Conservation (phyloP, 2,888 invertebrate species). For the Limnephilus rhombicus region DNA sequence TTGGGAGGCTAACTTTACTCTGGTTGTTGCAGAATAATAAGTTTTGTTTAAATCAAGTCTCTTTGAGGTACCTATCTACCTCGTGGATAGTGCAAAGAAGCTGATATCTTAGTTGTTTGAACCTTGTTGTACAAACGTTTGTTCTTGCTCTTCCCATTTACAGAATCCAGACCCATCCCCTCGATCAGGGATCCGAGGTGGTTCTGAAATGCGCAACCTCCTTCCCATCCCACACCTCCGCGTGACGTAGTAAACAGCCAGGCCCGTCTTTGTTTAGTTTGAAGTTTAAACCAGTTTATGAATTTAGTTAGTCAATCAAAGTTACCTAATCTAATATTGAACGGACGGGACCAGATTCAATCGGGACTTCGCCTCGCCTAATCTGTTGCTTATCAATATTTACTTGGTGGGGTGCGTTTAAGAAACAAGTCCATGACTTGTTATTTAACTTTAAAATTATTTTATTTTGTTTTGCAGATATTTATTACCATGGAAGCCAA, state of each 20-base stretch:
- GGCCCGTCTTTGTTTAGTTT: background rate
- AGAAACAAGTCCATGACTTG: background rate
- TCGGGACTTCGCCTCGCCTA: background rate
- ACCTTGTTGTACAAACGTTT: no score
- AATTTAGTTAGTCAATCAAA: background rate
- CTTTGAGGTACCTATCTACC: no score
- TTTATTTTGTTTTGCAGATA: background rate
- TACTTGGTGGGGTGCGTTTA: background rate
- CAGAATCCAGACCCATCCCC: background rate
- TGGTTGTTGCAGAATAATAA: no score
- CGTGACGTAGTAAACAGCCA: background rate
- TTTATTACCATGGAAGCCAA: background rate
- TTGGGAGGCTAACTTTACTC: no score
- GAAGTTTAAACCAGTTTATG: background rate
- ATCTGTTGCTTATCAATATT: constrained; percentile 1
- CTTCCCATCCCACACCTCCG: background rate
- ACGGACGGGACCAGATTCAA: background rate
- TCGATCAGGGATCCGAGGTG: background rate
- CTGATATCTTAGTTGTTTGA: background rate
- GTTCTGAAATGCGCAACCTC: background rate
- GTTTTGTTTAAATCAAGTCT: no score
- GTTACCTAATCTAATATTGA: background rate
- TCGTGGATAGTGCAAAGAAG: background rate
- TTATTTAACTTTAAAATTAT: background rate
- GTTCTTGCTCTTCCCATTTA: background rate